Evolutionary conservation across 2,113 vertebrate species (phyloP).

Genomic region (Pangasianodon hypophthalmus): DNA sequence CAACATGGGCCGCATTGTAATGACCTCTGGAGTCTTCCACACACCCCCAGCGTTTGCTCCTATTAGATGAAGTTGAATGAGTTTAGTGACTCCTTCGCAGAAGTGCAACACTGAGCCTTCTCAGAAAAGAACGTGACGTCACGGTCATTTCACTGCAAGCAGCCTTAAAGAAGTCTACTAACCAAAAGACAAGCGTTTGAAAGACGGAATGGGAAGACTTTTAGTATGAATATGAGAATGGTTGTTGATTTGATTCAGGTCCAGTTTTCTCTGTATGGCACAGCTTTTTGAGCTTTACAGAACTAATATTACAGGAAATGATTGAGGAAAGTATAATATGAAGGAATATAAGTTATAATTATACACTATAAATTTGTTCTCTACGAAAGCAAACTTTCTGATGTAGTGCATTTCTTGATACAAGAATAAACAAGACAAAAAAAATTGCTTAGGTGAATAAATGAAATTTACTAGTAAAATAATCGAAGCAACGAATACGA

Average conservation of each 20-base stretch:
- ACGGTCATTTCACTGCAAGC: slow-evolving; percentile 17
- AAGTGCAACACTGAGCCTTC: slow-evolving; percentile 37
- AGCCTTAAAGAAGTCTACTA: slow-evolving; percentile 10
- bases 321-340: neutral
- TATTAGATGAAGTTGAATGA: slow-evolving; percentile 48
- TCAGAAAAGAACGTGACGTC: slow-evolving; percentile 39
- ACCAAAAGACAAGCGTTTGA: neutral
- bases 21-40: slow-evolving; percentile 13
- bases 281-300: neutral
- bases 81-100: slow-evolving; percentile 37
- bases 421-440: neutral
- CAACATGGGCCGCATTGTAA: slow-evolving; percentile 17
- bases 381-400: neutral
- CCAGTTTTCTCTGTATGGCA: neutral
- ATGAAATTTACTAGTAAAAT: neutral
- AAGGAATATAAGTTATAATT: neutral
- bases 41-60: slow-evolving; percentile 1
- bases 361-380: neutral
- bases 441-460: neutral
- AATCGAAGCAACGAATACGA: slow-evolving; percentile 60
- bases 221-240: neutral
- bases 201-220: neutral
- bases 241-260: neutral
- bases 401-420: neutral
- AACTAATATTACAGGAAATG: neutral